phyloP scores from a whole-genome alignment of 2,888 invertebrate species.

The Limnephilus marmoratus region DNA sequence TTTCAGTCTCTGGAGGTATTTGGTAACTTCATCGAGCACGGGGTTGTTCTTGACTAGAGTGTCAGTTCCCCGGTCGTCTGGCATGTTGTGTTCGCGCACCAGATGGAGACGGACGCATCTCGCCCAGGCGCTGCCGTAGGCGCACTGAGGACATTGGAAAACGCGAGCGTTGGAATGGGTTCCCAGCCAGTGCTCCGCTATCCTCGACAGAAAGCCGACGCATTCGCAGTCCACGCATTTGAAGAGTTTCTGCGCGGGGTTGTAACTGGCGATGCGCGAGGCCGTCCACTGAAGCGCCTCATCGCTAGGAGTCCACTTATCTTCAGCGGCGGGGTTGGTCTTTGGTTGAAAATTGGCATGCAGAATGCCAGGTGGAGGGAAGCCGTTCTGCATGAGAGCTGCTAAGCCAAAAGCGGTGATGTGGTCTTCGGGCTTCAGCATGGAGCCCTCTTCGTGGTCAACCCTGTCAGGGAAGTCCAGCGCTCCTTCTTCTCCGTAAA shows the following conservation, averaged over 20 bases:
- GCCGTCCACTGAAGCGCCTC: slow-evolving; percentile 86
- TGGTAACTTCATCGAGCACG: slow-evolving; percentile 84
- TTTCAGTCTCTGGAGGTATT: slow-evolving; percentile 83
- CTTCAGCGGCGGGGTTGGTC: slow-evolving; percentile 75
- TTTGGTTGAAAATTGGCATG: slow-evolving; percentile 79
- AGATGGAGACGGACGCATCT: slow-evolving; percentile 85
- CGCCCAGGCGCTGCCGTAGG: slow-evolving; percentile 87
- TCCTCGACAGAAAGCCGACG: slow-evolving; percentile 84
- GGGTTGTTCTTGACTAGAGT: slow-evolving; percentile 84
- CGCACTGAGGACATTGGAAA: slow-evolving; percentile 82
- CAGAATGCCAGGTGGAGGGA: slow-evolving; percentile 81
- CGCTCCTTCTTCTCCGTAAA: slow-evolving; percentile 88
- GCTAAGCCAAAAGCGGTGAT: slow-evolving; percentile 86
- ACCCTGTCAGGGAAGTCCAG: slow-evolving; percentile 73
- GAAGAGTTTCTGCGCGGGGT: slow-evolving; percentile 85
- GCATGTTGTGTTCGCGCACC: slow-evolving; percentile 83
- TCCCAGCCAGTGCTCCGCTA: slow-evolving; percentile 88
- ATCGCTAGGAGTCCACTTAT: slow-evolving; percentile 84
- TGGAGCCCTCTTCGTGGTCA: slow-evolving; percentile 74
- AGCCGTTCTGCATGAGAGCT: slow-evolving; percentile 86
- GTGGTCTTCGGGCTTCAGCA: slow-evolving; percentile 84
- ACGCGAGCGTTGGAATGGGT: slow-evolving; percentile 83
- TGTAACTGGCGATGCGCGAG: slow-evolving; percentile 89
- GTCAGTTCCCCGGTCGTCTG: slow-evolving; percentile 80
- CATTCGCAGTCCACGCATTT: slow-evolving; percentile 87